These are phyloP conservation scores for Drosophila cardini DNA, from an alignment of 1,140 invertebrate genomes.

Conservation along the genomic window DNA sequence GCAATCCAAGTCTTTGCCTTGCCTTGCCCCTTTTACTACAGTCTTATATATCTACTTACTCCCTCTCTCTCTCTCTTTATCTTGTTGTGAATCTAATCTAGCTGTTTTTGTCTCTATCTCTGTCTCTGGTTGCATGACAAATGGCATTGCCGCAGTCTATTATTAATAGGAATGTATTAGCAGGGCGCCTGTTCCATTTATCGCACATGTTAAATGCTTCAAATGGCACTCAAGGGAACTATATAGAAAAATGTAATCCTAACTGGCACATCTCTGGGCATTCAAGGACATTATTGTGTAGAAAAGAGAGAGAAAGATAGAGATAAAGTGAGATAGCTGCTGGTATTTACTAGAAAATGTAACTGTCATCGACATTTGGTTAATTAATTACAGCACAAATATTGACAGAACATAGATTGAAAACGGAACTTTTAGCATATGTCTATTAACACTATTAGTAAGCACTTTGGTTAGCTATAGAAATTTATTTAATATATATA, in stretches of 20 bases:
- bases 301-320: background rate
- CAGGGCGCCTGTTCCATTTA: constrained; percentile 68
- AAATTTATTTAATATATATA: background rate
- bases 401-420: constrained; percentile 9
- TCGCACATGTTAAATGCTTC: constrained; percentile 69
- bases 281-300: constrained; percentile 43
- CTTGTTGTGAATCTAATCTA: background rate
- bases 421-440: constrained; percentile 13
- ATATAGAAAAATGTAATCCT: constrained; percentile 50
- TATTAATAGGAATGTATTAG: constrained; percentile 77
- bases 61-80: background rate
- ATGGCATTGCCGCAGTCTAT: constrained; percentile 73
- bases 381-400: constrained; percentile 62
- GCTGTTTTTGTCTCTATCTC: background rate
- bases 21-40: constrained; percentile 4
- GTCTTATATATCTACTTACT: background rate
- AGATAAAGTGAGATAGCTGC: background rate
- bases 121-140: constrained; percentile 61
- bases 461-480: constrained; percentile 40
- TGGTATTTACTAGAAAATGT: constrained; percentile 40
- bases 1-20: constrained; percentile 15
- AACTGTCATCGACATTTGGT: constrained; percentile 56
- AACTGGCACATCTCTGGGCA: constrained; percentile 2
- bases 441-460: constrained; percentile 53
- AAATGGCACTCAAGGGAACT: constrained; percentile 73